Evolutionary conservation across 2,113 vertebrate genomes (phyloP), one percentile per base, ranked within the genome.

Genomic region (Chrysochloris asiatica): DNA sequence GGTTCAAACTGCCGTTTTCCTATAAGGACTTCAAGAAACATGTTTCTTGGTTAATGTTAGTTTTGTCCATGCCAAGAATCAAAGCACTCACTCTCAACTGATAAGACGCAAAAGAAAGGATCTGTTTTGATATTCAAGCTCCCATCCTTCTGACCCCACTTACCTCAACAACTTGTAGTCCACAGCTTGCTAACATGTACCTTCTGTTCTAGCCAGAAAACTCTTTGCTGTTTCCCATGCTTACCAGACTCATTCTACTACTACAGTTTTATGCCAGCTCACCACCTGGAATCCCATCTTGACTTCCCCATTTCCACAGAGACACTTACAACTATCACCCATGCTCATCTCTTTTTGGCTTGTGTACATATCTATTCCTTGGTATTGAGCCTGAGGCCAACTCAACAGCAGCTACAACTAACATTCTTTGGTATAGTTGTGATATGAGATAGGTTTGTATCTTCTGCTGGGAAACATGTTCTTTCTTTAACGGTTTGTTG

Each of bases 341-440:
- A 12, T 2, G 38, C n/a, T 21, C 54, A 47, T 8, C 10, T 28
- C 24, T 12, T 9, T 19, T 2, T 26, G 33, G n/a, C 41, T 4
- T 9, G 24, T 43, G 5, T 4, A 2, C 2, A 0, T 1, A 4
- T n/a, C 65, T 21, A 0, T 8, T 71, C 43, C 54, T 63, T 0
- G 2, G 12, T 38, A 11, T 22, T 69, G 67, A 69, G 67, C 4
- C 36, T 69, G 36, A 19, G 21, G 36, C 17, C 67, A 21, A 3
- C 9, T 38, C 33, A 16, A n/a, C 63, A 67, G 33, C 16, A 67
- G 63, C 8, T 36, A 67, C 8, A 10, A 33, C 61, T 33, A 22
- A 69, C 14, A 0, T 8, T 63, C 43, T 61, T 54, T 0, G 2
- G 13, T 1, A 8, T 6, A 1, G 22, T 28, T 38, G 59, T 38